A percentile compares a stretch with the other conserved stretches of the same genome.
Conservation (phyloP, 2,888 invertebrate genomes). For the Serripes groenlandicus region DNA sequence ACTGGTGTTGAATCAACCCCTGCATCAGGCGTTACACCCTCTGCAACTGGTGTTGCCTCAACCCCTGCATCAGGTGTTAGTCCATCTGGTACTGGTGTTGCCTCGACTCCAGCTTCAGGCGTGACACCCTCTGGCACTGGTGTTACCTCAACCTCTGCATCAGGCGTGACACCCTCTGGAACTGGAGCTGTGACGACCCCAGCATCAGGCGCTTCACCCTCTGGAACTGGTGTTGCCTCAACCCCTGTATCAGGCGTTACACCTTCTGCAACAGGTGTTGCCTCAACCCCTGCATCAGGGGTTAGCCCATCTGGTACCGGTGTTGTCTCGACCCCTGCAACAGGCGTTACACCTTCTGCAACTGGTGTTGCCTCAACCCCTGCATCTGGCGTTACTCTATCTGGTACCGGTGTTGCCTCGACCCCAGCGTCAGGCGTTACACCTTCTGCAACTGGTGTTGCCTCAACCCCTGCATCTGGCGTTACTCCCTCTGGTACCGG, state of each 20-base stretch:
- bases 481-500: not conserved
- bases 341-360: not conserved
- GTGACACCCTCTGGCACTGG: not conserved
- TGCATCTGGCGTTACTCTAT: not conserved
- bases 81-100: not conserved
- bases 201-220: not conserved
- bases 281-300: not conserved
- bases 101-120: not conserved
- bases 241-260: not conserved
- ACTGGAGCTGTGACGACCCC: not conserved
- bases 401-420: not conserved
- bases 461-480: not conserved
- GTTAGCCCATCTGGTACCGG: not conserved
- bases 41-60: not conserved
- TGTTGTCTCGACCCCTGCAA: not conserved
- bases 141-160: not conserved
- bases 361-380: not conserved
- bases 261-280: not conserved
- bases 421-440: not conserved
- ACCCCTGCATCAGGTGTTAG: not conserved
- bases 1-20: not conserved
- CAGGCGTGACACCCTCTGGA: not conserved
- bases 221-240: not conserved
- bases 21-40: not conserved
- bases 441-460: not conserved